Percentiles rank a stretch among this genome's conserved stretches.
Conservation (phyloP, 2,113 vertebrate species). For the Monopterus albus region DNA sequence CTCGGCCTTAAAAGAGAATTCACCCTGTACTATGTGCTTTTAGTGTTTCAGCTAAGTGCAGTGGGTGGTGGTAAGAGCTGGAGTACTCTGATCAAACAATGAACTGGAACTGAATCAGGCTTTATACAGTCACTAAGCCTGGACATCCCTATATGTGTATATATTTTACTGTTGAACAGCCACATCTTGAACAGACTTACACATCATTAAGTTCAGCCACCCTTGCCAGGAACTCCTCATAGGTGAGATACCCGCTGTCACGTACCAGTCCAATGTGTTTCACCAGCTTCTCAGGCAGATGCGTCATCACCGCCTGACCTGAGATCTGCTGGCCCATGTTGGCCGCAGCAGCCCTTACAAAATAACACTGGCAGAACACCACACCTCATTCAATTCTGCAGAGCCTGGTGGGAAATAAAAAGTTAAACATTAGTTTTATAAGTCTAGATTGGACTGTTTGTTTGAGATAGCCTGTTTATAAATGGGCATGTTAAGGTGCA, state of each 20-base stretch:
- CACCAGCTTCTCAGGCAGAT: slow-evolving; percentile 95
- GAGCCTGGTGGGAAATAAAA: slow-evolving; percentile 68
- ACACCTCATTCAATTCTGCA: slow-evolving; percentile 81
- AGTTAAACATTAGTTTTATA: not conserved
- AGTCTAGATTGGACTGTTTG: too few species aligned
- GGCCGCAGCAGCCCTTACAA: slow-evolving; percentile 40
- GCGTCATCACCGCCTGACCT: slow-evolving; percentile 89
- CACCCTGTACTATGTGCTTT: too few species aligned
- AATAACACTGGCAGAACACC: slow-evolving; percentile 57
- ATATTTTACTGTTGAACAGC: not conserved
- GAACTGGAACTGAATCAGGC: too few species aligned
- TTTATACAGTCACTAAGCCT: too few species aligned
- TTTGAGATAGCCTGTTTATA: too few species aligned
- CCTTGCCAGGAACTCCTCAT: slow-evolving; percentile 97
- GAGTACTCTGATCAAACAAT: too few species aligned
- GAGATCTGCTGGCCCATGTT: slow-evolving; percentile 97
- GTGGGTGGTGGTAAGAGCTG: too few species aligned
- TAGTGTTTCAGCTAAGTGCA: too few species aligned
- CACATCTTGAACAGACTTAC: slow-evolving; percentile 89
- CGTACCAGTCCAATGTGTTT: slow-evolving; percentile 91
- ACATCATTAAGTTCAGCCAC: slow-evolving; percentile 96
- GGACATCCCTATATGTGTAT: too few species aligned
- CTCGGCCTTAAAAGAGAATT: too few species aligned
- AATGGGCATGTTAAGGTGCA: too few species aligned
- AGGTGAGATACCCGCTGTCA: slow-evolving; percentile 93